These are phyloP conservation scores for Myathropa florea DNA, from an alignment of 2,888 invertebrate genomes.

Conservation along the genomic window DNA sequence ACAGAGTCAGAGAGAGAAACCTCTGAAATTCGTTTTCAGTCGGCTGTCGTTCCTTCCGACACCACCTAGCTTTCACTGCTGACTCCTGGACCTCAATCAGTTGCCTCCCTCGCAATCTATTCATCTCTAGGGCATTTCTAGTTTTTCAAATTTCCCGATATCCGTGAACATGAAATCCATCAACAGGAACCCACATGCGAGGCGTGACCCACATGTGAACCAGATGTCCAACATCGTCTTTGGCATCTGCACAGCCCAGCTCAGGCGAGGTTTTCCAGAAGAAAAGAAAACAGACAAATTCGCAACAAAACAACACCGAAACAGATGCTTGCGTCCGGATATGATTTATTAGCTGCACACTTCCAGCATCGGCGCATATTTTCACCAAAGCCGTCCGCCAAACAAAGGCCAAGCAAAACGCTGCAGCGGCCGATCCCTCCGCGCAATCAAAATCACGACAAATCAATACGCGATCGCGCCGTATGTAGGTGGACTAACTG, in stretches of 20 bases:
- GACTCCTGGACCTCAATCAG: neutral
- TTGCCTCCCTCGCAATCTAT: neutral
- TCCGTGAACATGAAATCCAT: neutral
- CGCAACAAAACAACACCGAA: neutral
- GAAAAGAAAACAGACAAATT: neutral
- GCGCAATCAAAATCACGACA: conserved; percentile 15
- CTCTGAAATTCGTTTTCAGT: too few species aligned
- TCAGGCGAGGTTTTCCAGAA: neutral
- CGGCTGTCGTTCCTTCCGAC: neutral
- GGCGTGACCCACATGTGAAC: neutral
- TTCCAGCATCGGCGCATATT: neutral
- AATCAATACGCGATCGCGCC: conserved; percentile 18
- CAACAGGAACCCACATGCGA: neutral
- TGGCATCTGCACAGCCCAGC: neutral
- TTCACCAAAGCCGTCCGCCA: neutral
- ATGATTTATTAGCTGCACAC: conserved; percentile 21
- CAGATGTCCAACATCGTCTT: neutral
- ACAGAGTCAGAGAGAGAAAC: too few species aligned
- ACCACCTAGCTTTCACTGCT: neutral
- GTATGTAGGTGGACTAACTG: conserved; percentile 24
- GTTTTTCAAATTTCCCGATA: neutral
- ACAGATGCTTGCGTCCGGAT: neutral
- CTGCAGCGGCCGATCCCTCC: conserved; percentile 6
- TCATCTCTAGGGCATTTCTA: neutral
- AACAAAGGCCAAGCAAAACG: neutral